These are phyloP conservation scores for Pocota personata DNA, from an alignment of 2,888 invertebrate species.

Conservation along the genomic window DNA sequence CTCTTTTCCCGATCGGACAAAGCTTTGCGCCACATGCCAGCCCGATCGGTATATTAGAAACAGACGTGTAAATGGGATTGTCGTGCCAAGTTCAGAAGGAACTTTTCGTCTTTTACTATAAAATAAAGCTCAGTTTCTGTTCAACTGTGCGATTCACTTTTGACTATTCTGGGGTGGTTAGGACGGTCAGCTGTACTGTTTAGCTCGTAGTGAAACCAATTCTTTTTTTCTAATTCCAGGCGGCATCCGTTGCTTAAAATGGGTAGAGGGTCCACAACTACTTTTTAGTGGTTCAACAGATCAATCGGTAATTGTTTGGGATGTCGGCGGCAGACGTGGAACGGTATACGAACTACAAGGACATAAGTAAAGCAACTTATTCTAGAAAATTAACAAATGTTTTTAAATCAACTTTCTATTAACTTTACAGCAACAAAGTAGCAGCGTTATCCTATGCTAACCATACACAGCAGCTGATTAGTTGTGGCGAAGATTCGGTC, in stretches of 20 bases:
- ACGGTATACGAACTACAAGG: conserved; percentile 98
- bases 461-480: conserved; percentile 91
- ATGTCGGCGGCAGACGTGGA: conserved; percentile 98
- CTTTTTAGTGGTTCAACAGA: conserved; percentile 98
- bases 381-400: conserved; percentile 23
- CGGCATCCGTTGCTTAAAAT: conserved; percentile 91
- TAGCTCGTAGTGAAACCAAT: background rate
- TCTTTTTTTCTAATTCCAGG: conserved; percentile 74
- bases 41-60: no score
- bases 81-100: no score
- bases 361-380: conserved; percentile 87
- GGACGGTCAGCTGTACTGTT: no score
- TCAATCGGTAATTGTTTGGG: conserved; percentile 98
- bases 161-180: no score
- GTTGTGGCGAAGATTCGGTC: conserved; percentile 95
- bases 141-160: no score
- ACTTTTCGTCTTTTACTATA: no score
- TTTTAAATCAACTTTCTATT: conserved; percentile 74
- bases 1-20: no score
- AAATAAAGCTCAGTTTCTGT: no score
- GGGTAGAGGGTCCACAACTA: conserved; percentile 95
- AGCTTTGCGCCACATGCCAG: no score
- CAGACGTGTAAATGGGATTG: no score
- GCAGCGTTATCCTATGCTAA: conserved; percentile 93
- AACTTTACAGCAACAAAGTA: conserved; percentile 90